Base-by-base conservation (phyloP, 2,797 vertebrate genomes). In the Pseudomugil tenellus region DNA sequence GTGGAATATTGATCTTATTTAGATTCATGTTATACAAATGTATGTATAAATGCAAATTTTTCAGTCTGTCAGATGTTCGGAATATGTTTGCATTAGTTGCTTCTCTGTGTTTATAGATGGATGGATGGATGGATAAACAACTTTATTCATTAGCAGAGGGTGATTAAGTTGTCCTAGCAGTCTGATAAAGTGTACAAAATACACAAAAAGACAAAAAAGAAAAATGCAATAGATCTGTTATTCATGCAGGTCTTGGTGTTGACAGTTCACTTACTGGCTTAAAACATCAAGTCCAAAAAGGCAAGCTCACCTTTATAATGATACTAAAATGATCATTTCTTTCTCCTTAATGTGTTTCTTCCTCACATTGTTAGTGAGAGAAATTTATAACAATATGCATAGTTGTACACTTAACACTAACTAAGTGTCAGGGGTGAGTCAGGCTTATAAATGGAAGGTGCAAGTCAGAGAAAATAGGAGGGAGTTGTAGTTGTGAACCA, bases 321-420 rank as follows among this genome's bases (percentile, higher is more conserved):
- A 70, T 55, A 70, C 84, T 85, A 86, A 88, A 87, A 70, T 77
- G 68, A 85, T 88, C 84, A 28, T 79, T 64, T 80, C 81, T 78
- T 79, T 87, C 82, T 75, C 83, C 72, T 84, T 82, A 57, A 81
- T 62, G 70, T 2, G 13, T 48, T 72, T 41, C 56, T 32, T 74
- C 57, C 72, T 81, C 68, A 25, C 63, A 77, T 74, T 49, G 48
- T 65, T 2, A 21, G 53, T 67, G 60, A 79, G 52, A 56, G n/a
- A 72, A 35, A 79, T 84, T 83, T 81, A 80, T 63, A 79, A 77
- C 63, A 63, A 29, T 61, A 25, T 29, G 43, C 55, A 21, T 54
- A 39, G 59, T 87, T 87, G 83, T 81, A 78, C 32, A 8, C 7
- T 32, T 32, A 70, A 70, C 77, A 68, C 52, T 81, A 75, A 19